phyloP scores from a whole-genome alignment of 1,140 invertebrate genomes.

The Drosophila takahashii region DNA sequence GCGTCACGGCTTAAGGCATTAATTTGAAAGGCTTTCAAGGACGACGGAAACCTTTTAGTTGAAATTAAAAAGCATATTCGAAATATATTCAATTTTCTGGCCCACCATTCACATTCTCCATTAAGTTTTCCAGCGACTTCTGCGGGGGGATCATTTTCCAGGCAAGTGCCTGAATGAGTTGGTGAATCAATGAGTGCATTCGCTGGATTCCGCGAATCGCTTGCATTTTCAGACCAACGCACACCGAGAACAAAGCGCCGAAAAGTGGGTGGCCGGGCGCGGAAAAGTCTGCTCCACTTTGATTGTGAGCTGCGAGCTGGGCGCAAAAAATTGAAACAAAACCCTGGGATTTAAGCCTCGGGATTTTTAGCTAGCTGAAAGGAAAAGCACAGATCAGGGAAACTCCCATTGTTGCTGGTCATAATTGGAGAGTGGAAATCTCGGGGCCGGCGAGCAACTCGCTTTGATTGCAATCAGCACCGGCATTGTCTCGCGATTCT shows the following conservation, averaged over 20 bases:
- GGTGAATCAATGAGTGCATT: constrained; percentile 30
- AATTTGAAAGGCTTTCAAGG: neutral
- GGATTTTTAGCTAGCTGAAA: constrained; percentile 12
- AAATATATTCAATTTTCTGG: neutral
- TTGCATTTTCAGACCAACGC: constrained; percentile 7
- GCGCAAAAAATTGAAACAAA: constrained; percentile 14
- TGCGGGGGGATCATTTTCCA: constrained; percentile 23
- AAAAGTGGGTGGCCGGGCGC: too few species aligned
- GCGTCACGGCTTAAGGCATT: too few species aligned
- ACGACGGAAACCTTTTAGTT: neutral
- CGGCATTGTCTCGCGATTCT: constrained; percentile 25
- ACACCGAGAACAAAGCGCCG: constrained; percentile 17
- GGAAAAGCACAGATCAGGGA: constrained; percentile 23
- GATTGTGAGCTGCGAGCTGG: constrained; percentile 3
- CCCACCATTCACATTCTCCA: constrained; percentile 1
- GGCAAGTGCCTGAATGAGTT: constrained; percentile 17
- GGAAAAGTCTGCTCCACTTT: constrained; percentile 23
- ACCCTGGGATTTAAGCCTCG: constrained; percentile 22
- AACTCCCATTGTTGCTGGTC: constrained; percentile 21
- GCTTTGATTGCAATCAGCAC: constrained; percentile 38
- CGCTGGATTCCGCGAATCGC: constrained; percentile 13
- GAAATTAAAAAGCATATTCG: too few species aligned
- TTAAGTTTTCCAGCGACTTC: constrained; percentile 19
- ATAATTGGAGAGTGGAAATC: constrained; percentile 34
- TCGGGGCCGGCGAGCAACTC: constrained; percentile 15